Percentiles rank a stretch among this genome's conserved stretches.
These are phyloP conservation scores for Hylaea fasciaria DNA, from an alignment of 2,888 invertebrate species.

Conservation along the genomic window DNA sequence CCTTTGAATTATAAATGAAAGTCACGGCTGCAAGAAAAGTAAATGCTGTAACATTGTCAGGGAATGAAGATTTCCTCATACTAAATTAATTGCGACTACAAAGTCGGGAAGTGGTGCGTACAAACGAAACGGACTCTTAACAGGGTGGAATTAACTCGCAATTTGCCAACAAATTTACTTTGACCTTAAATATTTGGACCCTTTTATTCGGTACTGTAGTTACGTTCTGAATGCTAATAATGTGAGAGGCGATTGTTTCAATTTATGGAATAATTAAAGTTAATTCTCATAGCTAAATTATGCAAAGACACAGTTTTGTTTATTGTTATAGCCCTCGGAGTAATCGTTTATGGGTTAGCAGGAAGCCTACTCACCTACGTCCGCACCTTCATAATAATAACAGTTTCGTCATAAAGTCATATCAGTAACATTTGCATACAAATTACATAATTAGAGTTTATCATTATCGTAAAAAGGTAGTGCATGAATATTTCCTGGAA, in stretches of 20 bases:
- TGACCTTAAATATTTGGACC: constrained; percentile 79
- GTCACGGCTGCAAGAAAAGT: constrained; percentile 63
- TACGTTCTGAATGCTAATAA: constrained; percentile 80
- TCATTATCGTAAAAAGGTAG: constrained; percentile 19
- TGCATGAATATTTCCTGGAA: constrained; percentile 5
- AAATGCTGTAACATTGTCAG: constrained; percentile 73
- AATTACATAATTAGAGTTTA: constrained; percentile 18
- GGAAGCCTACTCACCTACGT: constrained; percentile 6
- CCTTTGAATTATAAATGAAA: constrained; percentile 63
- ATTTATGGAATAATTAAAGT: constrained; percentile 82
- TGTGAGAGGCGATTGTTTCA: constrained; percentile 73
- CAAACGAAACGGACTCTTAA: constrained; percentile 74
- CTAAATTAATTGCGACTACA: constrained; percentile 77
- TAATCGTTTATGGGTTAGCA: constrained; percentile 47
- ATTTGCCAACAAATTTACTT: constrained; percentile 71
- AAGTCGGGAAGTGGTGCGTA: constrained; percentile 47
- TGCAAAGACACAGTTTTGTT: constrained; percentile 62
- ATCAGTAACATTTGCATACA: constrained; percentile 33
- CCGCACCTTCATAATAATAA: constrained; percentile 22
- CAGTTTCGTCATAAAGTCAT: constrained; percentile 30
- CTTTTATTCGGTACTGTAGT: constrained; percentile 75
- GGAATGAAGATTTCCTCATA: constrained; percentile 77
- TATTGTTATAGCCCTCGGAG: constrained; percentile 59
- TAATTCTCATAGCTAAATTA: constrained; percentile 71
- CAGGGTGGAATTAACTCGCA: constrained; percentile 69